phyloP scores from a whole-genome alignment of 2,797 vertebrate genomes.

The Muscicapa striata region DNA sequence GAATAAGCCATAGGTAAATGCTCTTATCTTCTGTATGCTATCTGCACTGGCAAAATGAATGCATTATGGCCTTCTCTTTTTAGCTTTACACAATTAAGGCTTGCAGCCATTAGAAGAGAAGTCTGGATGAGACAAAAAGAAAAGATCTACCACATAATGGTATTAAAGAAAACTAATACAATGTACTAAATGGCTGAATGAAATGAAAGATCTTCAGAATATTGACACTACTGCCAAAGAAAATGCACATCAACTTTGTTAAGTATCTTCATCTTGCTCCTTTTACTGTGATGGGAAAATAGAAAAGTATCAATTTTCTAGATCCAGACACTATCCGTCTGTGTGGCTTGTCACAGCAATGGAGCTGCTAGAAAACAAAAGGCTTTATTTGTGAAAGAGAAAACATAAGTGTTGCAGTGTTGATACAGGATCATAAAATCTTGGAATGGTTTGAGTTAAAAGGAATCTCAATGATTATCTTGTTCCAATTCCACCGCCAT shows the following conservation, averaged over 20 bases:
- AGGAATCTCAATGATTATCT: neutral
- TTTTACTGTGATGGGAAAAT: neutral
- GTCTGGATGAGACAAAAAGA: neutral
- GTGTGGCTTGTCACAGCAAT: neutral
- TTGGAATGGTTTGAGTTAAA: neutral
- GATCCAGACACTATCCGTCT: neutral
- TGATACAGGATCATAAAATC: neutral
- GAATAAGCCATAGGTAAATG: slow-evolving; percentile 3
- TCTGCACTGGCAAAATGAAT: neutral
- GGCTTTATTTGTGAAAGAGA: neutral
- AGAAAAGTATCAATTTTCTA: neutral
- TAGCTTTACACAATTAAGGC: neutral
- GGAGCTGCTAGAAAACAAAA: neutral
- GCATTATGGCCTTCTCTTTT: neutral
- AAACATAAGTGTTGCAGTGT: neutral
- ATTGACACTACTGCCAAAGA: neutral
- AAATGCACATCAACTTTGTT: neutral
- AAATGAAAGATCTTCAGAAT: neutral
- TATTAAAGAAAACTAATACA: neutral
- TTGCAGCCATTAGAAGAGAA: neutral
- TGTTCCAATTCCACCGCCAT: neutral
- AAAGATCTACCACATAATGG: neutral
- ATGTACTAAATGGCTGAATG: neutral
- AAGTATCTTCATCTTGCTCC: neutral
- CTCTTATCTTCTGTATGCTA: neutral